phyloP scores from a whole-genome alignment of 92 coral and sea anemone genomes.

The Actinostola sp. region DNA sequence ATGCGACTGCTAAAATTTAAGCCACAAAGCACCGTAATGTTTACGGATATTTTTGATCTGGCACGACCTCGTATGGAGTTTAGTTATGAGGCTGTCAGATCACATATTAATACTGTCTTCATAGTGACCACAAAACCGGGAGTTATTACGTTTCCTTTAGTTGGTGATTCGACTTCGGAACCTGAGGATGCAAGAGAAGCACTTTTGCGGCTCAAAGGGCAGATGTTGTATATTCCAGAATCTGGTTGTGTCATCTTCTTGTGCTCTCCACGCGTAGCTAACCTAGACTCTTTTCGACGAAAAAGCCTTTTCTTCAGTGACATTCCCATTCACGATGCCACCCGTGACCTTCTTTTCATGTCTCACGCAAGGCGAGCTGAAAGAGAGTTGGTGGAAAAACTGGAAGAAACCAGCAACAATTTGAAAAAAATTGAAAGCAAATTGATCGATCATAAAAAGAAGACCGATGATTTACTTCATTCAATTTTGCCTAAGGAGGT shows the following conservation, averaged over 20 bases:
- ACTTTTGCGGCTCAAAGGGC: slow-evolving; percentile 88
- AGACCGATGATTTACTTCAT: slow-evolving; percentile 89
- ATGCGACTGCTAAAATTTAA: slow-evolving; percentile 67
- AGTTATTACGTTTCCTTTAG: slow-evolving; percentile 38
- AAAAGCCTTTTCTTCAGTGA: slow-evolving; percentile 84
- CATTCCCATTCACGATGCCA: slow-evolving; percentile 96
- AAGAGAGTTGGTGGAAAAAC: slow-evolving; percentile 90
- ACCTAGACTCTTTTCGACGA: slow-evolving; percentile 66
- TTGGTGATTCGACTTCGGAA: slow-evolving; percentile 8
- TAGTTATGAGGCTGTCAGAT: slow-evolving; percentile 70
- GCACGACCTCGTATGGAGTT: slow-evolving; percentile 90
- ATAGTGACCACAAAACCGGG: slow-evolving; percentile 74
- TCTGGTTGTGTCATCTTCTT: slow-evolving; percentile 81
- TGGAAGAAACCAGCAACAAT: slow-evolving; percentile 98
- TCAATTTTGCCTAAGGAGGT: slow-evolving; percentile 96
- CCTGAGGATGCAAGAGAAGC: slow-evolving; percentile 40
- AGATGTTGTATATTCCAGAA: slow-evolving; percentile 90
- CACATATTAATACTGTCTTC: slow-evolving; percentile 96
- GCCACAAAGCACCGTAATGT: slow-evolving; percentile 56
- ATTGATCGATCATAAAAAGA: slow-evolving; percentile 92
- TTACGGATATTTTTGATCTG: slow-evolving; percentile 82
- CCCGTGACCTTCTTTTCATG: slow-evolving; percentile 98
- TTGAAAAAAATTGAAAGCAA: slow-evolving; percentile 83
- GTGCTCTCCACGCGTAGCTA: slow-evolving; percentile 93
- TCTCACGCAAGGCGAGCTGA: slow-evolving; percentile 95